Evolutionary conservation across 2,113 vertebrate species (phyloP), one percentile per base, ranked within the genome.

Genomic region (Orycteropus afer): DNA sequence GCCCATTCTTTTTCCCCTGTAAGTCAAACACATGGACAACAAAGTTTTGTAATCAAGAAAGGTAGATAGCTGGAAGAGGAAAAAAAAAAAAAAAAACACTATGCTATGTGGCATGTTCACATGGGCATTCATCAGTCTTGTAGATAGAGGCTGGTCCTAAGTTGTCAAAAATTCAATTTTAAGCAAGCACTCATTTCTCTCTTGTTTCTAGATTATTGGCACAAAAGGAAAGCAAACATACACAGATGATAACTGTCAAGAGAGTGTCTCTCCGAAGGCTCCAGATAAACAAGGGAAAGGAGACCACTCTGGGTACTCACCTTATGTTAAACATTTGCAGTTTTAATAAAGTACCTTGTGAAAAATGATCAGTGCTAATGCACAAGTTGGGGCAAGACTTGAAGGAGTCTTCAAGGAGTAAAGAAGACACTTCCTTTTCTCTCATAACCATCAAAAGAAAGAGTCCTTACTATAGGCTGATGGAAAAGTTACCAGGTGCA

Each of bases 131-230:
- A 67, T 59, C 93, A 61, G 47, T 79, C 57, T 65, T 9, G 73
- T 17, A 87, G 85, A 90, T 0, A 57, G 20, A 84, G 69, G 63
- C 89, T 57, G 34, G 67, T 22, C 40, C 22, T 6, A 20, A 20
- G 34, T 15, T 79, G 88, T 61, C 86, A 63, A 82, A 59, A 92
- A 95, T 80, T 83, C 82, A 47, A 1, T 85, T 78, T 53, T 65
- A 53, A 78, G 77, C 53, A 86, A 86, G 91, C 47, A 79, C 37
- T 86, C 40, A 3, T 67, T 40, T 55, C n/a, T 91, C 83, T 91
- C 61, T 67, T 5, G 0, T 71, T 77, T 89, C 51, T 74, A 51
- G 69, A 59, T 82, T 61, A 55, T 18, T n/a, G 45, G 55, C 14
- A 55, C 49, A 85, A 87, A 92, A 80, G 37, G 76, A 82, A 94